These are phyloP conservation scores for Scolopax mira DNA, from an alignment of 2,113 vertebrate species.

Conservation along the genomic window DNA sequence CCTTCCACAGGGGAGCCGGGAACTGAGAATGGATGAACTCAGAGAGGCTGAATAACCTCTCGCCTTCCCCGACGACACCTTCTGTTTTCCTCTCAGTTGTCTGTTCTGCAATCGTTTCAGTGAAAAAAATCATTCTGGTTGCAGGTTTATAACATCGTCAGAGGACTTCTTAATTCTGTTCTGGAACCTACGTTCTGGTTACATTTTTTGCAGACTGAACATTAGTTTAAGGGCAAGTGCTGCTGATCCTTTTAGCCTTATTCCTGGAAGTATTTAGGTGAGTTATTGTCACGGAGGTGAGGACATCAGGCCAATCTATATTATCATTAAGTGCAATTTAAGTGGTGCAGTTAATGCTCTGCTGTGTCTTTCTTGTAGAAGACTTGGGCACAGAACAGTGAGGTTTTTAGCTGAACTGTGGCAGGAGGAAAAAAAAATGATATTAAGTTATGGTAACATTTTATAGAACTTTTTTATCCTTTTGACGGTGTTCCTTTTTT, in stretches of 20 bases:
- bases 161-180: neutral
- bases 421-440: neutral
- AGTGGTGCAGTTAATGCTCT: neutral
- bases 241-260: neutral
- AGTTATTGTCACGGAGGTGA: neutral
- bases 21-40: constrained; percentile 33
- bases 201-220: neutral
- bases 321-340: neutral
- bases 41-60: neutral
- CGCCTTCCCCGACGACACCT: neutral
- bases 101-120: constrained; percentile 14
- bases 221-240: neutral
- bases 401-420: neutral
- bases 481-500: neutral
- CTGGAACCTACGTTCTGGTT: neutral
- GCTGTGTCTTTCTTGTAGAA: neutral
- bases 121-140: constrained; percentile 33
- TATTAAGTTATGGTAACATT: neutral
- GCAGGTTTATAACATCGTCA: neutral
- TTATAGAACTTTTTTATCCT: neutral
- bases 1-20: neutral
- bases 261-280: neutral
- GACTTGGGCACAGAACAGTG: neutral
- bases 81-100: constrained; percentile 13
- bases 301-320: neutral